Percentiles rank a stretch among this genome's conserved stretches.
These are phyloP conservation scores for Felis catus DNA, from an alignment of 2,113 vertebrate genomes.

Conservation along the genomic window DNA sequence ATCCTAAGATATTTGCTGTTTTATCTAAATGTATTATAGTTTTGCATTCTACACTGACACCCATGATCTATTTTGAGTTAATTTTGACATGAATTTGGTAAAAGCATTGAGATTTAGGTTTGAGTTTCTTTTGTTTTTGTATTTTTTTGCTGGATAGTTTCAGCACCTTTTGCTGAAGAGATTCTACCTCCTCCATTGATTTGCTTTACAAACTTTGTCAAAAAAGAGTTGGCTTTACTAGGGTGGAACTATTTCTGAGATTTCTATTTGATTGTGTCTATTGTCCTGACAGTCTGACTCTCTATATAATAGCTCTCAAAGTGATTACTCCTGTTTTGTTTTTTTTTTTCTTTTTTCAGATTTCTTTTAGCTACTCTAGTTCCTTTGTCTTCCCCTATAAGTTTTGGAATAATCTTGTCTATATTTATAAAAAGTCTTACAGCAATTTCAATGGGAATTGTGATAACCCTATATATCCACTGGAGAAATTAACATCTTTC, in stretches of 20 bases:
- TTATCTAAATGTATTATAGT: neutral
- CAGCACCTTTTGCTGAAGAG: neutral
- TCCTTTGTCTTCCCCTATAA: neutral
- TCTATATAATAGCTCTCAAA: neutral
- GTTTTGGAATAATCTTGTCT: neutral
- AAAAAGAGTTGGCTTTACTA: neutral
- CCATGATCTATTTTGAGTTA: neutral
- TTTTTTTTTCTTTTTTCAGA: neutral
- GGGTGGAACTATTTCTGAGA: neutral
- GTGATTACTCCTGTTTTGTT: neutral
- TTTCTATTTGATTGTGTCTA: neutral
- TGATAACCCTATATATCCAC: neutral
- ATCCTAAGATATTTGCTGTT: neutral
- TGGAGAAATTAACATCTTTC: neutral
- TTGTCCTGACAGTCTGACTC: neutral
- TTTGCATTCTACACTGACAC: neutral
- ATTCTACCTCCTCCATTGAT: neutral
- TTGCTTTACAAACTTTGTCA: neutral
- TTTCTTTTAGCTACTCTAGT: neutral
- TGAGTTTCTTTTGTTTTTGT: neutral
- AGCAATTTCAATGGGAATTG: neutral
- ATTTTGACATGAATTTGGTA: neutral
- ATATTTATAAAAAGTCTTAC: neutral
- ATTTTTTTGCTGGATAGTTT: neutral
- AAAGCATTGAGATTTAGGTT: neutral